Base-by-base conservation (phyloP, 2,113 vertebrate genomes). In the Takifugu flavidus region DNA sequence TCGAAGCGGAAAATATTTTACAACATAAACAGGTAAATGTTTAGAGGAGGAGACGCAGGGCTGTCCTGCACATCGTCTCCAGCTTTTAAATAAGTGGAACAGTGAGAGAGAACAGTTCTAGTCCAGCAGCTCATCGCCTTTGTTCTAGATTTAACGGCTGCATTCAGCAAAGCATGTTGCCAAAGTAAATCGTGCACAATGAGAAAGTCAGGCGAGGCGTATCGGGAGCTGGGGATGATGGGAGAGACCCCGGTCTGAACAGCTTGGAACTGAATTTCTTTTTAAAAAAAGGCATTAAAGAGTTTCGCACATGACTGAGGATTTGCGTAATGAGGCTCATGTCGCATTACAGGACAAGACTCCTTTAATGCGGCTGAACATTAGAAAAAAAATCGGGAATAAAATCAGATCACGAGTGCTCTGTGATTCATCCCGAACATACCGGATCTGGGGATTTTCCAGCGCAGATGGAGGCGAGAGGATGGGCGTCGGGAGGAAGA, bases 121-220 rank as follows among this genome's bases (percentile, higher is more conserved):
- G 47, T 43, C 44, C 27, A 65, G 66, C 71, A 65, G 52, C 53
- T 65, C 59, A 74, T 67, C 6, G 15, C 59, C 78, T 75, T 65
- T 74, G 62, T 75, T 78, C 61, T 60, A 71, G 57, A 78, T 65
- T 78, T 77, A 76, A 86, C 60, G 70, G 69, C 69, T 81, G 67
- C 51, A 57, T 78, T 74, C 73, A 63, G 67, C 15, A 0, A 29
- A 7, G 29, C 59, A 25, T 57, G 56, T 5, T 62, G 67, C 67
- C 72, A 72, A 59, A 64, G 29, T 42, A 68, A 69, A 65, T 44
- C 45, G 56, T 56, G 61, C 62, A 63, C 53, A 73, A 68, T 53
- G 57, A 65, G 52, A 79, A 72, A 71, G 42, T 69, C 59, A 49
- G 62, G 54, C 43, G 13, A n/a, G 67, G 31, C 46, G 60, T 29